Evolutionary conservation across 2,113 vertebrate species (phyloP).

Genomic region (Catagonus wagneri): DNA sequence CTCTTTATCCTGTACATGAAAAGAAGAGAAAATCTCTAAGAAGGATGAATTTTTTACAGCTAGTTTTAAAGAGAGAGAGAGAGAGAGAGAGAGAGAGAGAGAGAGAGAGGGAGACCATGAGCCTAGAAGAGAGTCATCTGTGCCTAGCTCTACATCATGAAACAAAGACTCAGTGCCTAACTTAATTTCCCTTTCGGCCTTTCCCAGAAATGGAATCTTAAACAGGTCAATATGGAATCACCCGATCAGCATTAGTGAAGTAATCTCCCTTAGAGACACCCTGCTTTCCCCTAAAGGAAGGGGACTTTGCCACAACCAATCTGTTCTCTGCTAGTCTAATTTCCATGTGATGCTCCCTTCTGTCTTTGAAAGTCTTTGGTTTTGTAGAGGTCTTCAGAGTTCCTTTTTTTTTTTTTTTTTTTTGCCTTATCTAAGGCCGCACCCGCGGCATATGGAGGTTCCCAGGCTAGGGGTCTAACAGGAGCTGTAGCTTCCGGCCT

Average conservation of each 20-base stretch:
- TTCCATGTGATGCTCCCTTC: background rate
- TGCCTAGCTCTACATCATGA: background rate
- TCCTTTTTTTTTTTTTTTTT: too few species aligned
- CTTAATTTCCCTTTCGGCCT: background rate
- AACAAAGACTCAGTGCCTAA: background rate
- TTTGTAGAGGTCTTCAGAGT: background rate
- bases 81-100: background rate
- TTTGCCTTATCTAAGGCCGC: too few species aligned
- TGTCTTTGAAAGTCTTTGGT: background rate
- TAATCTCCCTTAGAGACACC: background rate
- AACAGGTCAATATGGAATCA: background rate
- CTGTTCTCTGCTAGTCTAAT: background rate
- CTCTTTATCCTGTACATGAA: constrained; percentile 39
- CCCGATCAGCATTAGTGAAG: background rate
- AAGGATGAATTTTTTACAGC: background rate
- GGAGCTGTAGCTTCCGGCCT: too few species aligned
- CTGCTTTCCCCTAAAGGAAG: background rate
- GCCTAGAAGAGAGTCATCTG: background rate
- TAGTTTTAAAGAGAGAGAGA: background rate
- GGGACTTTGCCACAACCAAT: background rate
- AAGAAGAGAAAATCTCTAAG: constrained; percentile 14
- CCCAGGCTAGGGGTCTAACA: too few species aligned
- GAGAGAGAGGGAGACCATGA: background rate
- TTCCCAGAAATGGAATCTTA: background rate
- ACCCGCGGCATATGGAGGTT: too few species aligned